Conservation (phyloP, 2,888 invertebrate genomes). For the Drosophila multiciliata region DNA sequence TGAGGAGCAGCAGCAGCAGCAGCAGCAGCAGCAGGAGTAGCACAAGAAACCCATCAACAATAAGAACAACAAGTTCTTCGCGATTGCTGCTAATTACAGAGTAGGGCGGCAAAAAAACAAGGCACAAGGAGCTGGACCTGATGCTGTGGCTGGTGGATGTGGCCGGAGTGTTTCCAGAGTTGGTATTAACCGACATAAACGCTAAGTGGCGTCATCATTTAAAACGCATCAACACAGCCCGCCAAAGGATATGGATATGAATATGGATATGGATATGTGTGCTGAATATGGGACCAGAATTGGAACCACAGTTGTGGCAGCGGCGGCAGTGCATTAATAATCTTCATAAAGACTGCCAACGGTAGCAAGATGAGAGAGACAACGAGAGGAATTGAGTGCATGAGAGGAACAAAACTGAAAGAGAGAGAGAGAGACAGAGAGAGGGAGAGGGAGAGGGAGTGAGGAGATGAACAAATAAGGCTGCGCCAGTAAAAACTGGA, state of each 20-base stretch:
- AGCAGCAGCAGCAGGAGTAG: conserved; percentile 10
- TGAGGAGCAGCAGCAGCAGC: conserved; percentile 11
- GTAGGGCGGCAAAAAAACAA: conserved; percentile 25
- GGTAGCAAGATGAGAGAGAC: conserved; percentile 50
- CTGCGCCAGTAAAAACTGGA: neutral
- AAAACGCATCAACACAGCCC: conserved; percentile 81
- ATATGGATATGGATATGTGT: conserved; percentile 38
- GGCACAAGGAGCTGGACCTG: conserved; percentile 17
- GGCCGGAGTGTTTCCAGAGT: conserved; percentile 32
- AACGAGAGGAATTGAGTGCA: neutral
- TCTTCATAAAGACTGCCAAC: conserved; percentile 74
- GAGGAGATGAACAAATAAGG: neutral
- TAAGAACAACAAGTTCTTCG: conserved; percentile 30
- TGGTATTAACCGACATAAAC: conserved; percentile 80
- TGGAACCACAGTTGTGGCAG: conserved; percentile 19
- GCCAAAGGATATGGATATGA: conserved; percentile 63
- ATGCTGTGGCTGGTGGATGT: conserved; percentile 1
- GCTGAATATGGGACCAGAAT: conserved; percentile 8
- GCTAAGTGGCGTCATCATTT: conserved; percentile 84
- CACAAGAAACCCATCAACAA: conserved; percentile 9
- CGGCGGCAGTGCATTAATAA: conserved; percentile 78
- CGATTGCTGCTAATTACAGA: conserved; percentile 78
- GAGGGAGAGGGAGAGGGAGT: neutral
- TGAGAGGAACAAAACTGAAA: neutral
- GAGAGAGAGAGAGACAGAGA: neutral